Evolutionary conservation across 1,140 invertebrate species (phyloP).

Genomic region (Zaprionus ghesquierei): DNA sequence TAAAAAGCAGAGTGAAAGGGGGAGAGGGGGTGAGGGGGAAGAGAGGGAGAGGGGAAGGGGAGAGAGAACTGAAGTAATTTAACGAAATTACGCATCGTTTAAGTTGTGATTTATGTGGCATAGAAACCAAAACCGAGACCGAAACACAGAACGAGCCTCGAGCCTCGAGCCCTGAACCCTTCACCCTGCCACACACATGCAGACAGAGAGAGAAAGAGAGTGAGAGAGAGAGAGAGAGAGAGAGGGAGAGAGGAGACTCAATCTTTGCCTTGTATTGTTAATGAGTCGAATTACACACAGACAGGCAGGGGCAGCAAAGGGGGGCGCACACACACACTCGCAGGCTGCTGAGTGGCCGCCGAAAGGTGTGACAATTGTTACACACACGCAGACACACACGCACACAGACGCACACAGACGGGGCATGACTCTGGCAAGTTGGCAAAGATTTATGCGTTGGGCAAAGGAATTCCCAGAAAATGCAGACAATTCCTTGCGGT

Average conservation of each 20-base stretch:
- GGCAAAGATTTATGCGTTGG: slow-evolving; percentile 74
- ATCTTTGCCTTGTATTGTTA: slow-evolving; percentile 69
- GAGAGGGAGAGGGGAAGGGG: too few species aligned
- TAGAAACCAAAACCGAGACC: slow-evolving; percentile 35
- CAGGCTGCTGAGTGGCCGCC: slow-evolving; percentile 70
- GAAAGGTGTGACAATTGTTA: slow-evolving; percentile 80
- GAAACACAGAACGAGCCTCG: slow-evolving; percentile 4
- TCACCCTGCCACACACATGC: slow-evolving; percentile 44
- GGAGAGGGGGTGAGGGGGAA: too few species aligned
- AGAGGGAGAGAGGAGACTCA: slow-evolving; percentile 25
- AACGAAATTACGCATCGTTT: slow-evolving; percentile 78
- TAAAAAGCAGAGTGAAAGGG: slow-evolving; percentile 20
- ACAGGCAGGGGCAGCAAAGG: slow-evolving; percentile 19
- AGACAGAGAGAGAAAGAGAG: slow-evolving; percentile 3
- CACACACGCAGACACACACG: slow-evolving; percentile 35
- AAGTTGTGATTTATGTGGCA: slow-evolving; percentile 79
- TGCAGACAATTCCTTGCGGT: slow-evolving; percentile 63
- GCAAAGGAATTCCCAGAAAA: slow-evolving; percentile 65
- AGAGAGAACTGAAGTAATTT: slow-evolving; percentile 57
- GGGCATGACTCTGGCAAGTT: slow-evolving; percentile 60
- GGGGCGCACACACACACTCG: not conserved
- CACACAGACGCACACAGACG: slow-evolving; percentile 19
- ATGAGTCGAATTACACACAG: slow-evolving; percentile 79
- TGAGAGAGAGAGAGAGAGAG: not conserved
- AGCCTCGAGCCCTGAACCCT: slow-evolving; percentile 46